These are phyloP conservation scores for Sitophilus oryzae DNA, from an alignment of 1,140 invertebrate genomes.

Conservation along the genomic window DNA sequence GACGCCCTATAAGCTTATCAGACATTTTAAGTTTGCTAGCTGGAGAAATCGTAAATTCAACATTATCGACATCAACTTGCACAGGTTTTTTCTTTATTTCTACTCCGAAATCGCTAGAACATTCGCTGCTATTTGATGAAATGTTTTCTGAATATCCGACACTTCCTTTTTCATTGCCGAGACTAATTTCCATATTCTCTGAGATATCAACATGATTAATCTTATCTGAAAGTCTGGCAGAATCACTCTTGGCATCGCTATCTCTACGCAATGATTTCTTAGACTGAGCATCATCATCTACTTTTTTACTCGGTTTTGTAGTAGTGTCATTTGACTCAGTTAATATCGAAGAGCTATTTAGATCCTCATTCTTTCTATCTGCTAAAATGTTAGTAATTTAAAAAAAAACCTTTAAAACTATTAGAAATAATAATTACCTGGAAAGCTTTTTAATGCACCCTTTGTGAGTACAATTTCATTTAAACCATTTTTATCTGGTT, in stretches of 20 bases:
- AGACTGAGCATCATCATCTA: background rate
- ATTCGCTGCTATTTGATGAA: constrained; percentile 21
- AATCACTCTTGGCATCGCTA: constrained; percentile 33
- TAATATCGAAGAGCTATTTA: no score
- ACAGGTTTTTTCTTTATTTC: constrained; percentile 30
- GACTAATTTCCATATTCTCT: constrained; percentile 32
- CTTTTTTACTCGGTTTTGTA: background rate
- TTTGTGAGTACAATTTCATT: constrained; percentile 12
- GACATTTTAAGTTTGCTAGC: constrained; percentile 31
- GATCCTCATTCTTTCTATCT: background rate
- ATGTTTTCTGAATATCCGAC: constrained; percentile 21
- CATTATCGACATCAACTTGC: constrained; percentile 30
- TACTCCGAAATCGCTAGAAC: constrained; percentile 21
- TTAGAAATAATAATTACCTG: constrained; percentile 6
- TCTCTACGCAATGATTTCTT: constrained; percentile 26
- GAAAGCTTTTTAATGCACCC: constrained; percentile 3
- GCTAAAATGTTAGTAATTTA: background rate
- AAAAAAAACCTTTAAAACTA: background rate
- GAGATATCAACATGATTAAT: constrained; percentile 28
- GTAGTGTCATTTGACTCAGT: background rate
- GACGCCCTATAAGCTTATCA: constrained; percentile 34
- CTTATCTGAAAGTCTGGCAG: constrained; percentile 32
- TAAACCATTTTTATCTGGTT: constrained; percentile 9
- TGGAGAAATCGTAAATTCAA: constrained; percentile 30
- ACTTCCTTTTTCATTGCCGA: constrained; percentile 24